phyloP scores from a whole-genome alignment of 2,113 vertebrate genomes.

The Meriones unguiculatus region DNA sequence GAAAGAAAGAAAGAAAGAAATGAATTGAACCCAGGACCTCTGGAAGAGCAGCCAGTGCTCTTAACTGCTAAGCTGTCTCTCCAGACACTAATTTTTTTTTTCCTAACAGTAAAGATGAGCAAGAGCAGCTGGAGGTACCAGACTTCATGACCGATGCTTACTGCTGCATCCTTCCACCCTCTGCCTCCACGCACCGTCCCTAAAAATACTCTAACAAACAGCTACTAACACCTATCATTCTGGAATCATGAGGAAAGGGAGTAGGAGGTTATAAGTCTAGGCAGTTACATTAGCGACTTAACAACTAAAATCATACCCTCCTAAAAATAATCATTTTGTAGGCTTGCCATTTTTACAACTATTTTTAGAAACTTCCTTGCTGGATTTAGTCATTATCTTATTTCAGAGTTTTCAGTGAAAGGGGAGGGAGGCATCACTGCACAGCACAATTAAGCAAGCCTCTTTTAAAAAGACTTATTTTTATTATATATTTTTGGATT shows the following conservation, averaged over 20 bases:
- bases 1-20: no score
- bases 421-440: background rate
- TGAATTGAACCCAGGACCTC: no score
- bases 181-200: rapidly evolving
- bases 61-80: background rate
- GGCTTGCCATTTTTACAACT: constrained; percentile 34
- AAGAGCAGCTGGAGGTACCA: background rate
- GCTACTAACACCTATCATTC: background rate
- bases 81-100: background rate
- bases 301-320: constrained; percentile 51
- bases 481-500: background rate
- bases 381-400: constrained; percentile 63
- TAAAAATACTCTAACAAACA: background rate
- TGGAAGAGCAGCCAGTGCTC: no score
- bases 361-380: constrained; percentile 27
- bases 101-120: background rate
- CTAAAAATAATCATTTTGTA: constrained; percentile 57
- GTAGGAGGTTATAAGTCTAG: constrained; percentile 33
- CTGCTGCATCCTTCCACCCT: background rate
- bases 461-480: background rate
- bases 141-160: background rate
- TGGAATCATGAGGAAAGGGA: background rate
- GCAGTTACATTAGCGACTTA: constrained; percentile 17
- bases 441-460: background rate
- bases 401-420: constrained; percentile 46